phyloP scores from a whole-genome alignment of 2,113 vertebrate species.

The Periophthalmodon schlosseri region DNA sequence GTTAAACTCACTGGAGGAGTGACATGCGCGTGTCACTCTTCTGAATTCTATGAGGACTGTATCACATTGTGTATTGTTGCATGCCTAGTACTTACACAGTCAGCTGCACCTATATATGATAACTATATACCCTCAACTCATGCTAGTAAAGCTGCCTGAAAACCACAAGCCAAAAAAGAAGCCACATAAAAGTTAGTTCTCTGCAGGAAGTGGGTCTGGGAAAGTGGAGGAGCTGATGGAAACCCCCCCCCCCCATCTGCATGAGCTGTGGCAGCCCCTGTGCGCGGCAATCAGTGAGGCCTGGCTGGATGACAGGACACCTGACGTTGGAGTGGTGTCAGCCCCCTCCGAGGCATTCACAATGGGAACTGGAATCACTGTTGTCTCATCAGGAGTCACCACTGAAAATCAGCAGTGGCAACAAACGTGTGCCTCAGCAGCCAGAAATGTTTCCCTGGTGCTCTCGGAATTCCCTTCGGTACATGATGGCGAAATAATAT shows the following conservation, averaged over 20 bases:
- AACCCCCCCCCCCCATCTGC: slow-evolving; percentile 53
- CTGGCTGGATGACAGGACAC: slow-evolving; percentile 67
- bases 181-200: slow-evolving; percentile 16
- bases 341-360: slow-evolving; percentile 53
- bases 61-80: too few relatives aligned
- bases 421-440: slow-evolving; percentile 40
- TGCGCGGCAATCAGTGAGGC: slow-evolving; percentile 52
- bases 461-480: slow-evolving; percentile 26
- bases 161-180: slow-evolving; percentile 19
- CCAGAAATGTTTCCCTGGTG: slow-evolving; percentile 12
- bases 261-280: slow-evolving; percentile 47
- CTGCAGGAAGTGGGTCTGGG: slow-evolving; percentile 33
- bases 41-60: too few relatives aligned
- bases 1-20: too few relatives aligned
- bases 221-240: slow-evolving; percentile 49
- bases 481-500: slow-evolving; percentile 20
- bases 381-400: slow-evolving; percentile 57
- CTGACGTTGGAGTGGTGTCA: slow-evolving; percentile 64
- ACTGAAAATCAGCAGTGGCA: slow-evolving; percentile 60
- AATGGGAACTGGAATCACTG: slow-evolving; percentile 36
- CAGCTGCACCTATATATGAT: neutral
- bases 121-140: neutral
- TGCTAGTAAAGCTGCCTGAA: slow-evolving; percentile 22
- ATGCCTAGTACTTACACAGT: too few relatives aligned
- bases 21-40: too few relatives aligned